Percentiles rank a stretch among this genome's conserved stretches.
Evolutionary conservation across 2,888 invertebrate species (phyloP).

Genomic region (Osmoderma eremita): DNA sequence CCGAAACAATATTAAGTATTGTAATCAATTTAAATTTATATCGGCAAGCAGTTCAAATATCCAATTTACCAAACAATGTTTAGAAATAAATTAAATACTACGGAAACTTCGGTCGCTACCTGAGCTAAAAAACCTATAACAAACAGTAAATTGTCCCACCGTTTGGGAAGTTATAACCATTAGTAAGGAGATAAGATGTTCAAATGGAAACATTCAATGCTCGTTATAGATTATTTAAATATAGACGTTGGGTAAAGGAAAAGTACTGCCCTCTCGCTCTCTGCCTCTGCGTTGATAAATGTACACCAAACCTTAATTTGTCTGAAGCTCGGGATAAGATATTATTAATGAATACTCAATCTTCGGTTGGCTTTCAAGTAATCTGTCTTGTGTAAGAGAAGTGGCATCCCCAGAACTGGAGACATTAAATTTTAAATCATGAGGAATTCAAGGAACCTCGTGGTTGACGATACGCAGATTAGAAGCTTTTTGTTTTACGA

Average conservation of each 20-base stretch:
- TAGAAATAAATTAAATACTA: constrained; percentile 16
- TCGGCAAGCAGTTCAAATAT: background rate
- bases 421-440: constrained; percentile 35
- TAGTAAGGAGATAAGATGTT: constrained; percentile 24
- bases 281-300: constrained; percentile 44
- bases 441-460: constrained; percentile 17
- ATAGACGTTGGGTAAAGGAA: constrained; percentile 41
- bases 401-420: constrained; percentile 35
- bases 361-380: constrained; percentile 43
- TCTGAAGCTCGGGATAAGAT: constrained; percentile 47
- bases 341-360: constrained; percentile 49
- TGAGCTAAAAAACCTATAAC: constrained; percentile 13
- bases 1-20: background rate
- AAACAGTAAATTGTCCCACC: constrained; percentile 18
- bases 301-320: constrained; percentile 49
- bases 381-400: constrained; percentile 42
- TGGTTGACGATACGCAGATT: constrained; percentile 24
- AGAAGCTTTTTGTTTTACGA: constrained; percentile 32
- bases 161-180: constrained; percentile 28
- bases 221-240: constrained; percentile 43
- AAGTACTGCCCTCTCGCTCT: constrained; percentile 4
- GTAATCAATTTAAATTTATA: background rate
- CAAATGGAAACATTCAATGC: constrained; percentile 39
- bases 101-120: constrained; percentile 5
- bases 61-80: background rate